Conservation (phyloP, 2,113 vertebrate genomes). For the Apteryx owenii region DNA sequence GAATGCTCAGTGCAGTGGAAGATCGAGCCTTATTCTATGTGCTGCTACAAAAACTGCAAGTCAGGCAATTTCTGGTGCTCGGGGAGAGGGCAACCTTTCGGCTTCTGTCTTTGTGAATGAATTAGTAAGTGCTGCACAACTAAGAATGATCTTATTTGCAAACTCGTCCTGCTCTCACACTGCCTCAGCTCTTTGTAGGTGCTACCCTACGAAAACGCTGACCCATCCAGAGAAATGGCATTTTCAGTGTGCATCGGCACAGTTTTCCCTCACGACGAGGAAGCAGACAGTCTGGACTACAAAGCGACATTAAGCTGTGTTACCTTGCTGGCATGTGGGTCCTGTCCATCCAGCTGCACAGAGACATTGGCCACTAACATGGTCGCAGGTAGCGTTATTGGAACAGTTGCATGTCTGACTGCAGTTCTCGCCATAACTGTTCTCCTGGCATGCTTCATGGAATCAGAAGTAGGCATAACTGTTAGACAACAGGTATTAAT, state of each 20-base stretch:
- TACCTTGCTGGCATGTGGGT: slow-evolving; percentile 86
- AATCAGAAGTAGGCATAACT: not conserved
- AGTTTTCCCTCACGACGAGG: not conserved
- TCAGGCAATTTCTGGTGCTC: not conserved
- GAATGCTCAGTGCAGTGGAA: fast-evolving
- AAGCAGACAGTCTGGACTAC: fast-evolving
- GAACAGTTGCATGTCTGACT: slow-evolving; percentile 84
- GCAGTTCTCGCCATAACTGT: slow-evolving; percentile 85
- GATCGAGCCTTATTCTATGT: fast-evolving
- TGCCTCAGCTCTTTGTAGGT: not conserved
- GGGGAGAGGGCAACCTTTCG: not conserved
- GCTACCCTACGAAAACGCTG: not conserved
- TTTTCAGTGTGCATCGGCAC: fast-evolving
- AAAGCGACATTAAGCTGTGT: fast-evolving
- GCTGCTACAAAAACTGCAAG: fast-evolving
- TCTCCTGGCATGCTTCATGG: slow-evolving; percentile 81
- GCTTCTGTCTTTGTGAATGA: not conserved
- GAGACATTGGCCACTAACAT: slow-evolving; percentile 81
- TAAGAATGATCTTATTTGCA: fast-evolving
- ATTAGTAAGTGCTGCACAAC: not conserved
- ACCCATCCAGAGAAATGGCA: fast-evolving
- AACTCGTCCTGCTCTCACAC: fast-evolving
- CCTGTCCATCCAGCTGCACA: slow-evolving; percentile 88
- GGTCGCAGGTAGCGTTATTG: slow-evolving; percentile 85
- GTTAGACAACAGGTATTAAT: not conserved